Percentiles rank a stretch among this genome's conserved stretches.
phyloP scores from a whole-genome alignment of 2,888 invertebrate genomes.

The Galerucella nymphaeae region DNA sequence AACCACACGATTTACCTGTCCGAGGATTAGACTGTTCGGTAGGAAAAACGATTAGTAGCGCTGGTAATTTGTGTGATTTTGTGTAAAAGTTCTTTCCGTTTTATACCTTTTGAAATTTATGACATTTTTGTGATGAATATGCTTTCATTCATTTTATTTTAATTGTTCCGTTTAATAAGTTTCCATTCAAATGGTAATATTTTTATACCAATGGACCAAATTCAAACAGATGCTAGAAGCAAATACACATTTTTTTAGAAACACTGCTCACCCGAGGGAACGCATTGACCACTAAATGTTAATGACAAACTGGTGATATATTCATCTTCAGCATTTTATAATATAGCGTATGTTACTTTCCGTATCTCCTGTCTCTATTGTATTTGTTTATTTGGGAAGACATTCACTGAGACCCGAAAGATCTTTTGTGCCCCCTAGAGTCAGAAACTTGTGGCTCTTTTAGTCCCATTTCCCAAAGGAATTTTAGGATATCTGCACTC shows the following conservation, averaged over 20 bases:
- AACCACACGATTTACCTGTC: constrained; percentile 56
- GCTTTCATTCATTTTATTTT: constrained; percentile 26
- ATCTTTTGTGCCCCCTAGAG: too few species aligned
- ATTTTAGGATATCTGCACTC: too few species aligned
- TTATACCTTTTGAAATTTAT: constrained; percentile 37
- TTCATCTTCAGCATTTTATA: too few species aligned
- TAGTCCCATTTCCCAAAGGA: too few species aligned
- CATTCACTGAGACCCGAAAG: too few species aligned
- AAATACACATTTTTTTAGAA: neutral
- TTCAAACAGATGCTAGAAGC: constrained; percentile 15
- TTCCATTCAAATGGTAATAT: constrained; percentile 31
- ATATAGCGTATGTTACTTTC: too few species aligned
- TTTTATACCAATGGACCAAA: constrained; percentile 9
- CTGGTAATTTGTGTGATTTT: constrained; percentile 53
- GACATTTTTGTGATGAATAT: constrained; percentile 38
- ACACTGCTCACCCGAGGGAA: neutral
- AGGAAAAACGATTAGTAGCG: constrained; percentile 49
- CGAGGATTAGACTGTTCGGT: constrained; percentile 44
- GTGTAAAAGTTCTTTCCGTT: constrained; percentile 43
- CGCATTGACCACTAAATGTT: too few species aligned
- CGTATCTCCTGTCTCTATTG: too few species aligned
- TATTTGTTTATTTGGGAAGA: too few species aligned
- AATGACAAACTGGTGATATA: too few species aligned
- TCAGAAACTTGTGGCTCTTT: too few species aligned
- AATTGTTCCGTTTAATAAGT: constrained; percentile 24